phyloP scores from a whole-genome alignment of 2,888 invertebrate species.

The Aspidiotus destructor region DNA sequence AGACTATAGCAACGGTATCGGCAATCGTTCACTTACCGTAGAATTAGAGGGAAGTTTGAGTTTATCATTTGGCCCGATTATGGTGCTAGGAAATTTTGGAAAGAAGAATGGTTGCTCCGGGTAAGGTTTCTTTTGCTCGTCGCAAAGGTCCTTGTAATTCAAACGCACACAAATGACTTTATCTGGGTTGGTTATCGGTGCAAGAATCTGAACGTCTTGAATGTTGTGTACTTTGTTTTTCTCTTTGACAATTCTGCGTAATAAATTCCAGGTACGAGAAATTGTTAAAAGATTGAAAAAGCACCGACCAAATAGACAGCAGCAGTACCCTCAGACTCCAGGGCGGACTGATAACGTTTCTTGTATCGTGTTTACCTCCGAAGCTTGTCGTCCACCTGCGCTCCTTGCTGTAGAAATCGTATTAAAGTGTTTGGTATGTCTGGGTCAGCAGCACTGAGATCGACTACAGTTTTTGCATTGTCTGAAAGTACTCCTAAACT shows the following conservation, averaged over 20 bases:
- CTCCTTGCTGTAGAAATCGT: constrained; percentile 5
- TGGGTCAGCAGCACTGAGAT: constrained; percentile 3
- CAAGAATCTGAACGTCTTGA: constrained; percentile 51
- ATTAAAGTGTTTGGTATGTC: constrained; percentile 6
- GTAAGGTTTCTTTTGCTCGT: constrained; percentile 67
- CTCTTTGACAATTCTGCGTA: constrained; percentile 46
- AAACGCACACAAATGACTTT: constrained; percentile 77
- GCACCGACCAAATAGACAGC: not conserved
- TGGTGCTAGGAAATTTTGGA: constrained; percentile 71
- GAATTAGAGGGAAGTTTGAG: constrained; percentile 54
- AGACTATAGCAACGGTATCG: not conserved
- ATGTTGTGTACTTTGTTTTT: constrained; percentile 48
- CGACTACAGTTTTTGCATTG: not conserved
- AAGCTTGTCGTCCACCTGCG: too few relatives aligned
- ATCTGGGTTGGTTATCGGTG: constrained; percentile 69
- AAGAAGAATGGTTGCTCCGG: constrained; percentile 72
- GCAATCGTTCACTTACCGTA: constrained; percentile 45
- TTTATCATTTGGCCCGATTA: constrained; percentile 62
- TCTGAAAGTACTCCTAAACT: constrained; percentile 16
- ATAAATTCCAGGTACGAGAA: not conserved
- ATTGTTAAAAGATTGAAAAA: constrained; percentile 2
- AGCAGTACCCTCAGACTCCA: not conserved
- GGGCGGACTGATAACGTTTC: too few relatives aligned
- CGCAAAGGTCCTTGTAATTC: constrained; percentile 78
- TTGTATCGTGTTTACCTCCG: too few relatives aligned